Evolutionary conservation across 2,113 vertebrate genomes (phyloP).

Genomic region (Pelmatolapia mariae): DNA sequence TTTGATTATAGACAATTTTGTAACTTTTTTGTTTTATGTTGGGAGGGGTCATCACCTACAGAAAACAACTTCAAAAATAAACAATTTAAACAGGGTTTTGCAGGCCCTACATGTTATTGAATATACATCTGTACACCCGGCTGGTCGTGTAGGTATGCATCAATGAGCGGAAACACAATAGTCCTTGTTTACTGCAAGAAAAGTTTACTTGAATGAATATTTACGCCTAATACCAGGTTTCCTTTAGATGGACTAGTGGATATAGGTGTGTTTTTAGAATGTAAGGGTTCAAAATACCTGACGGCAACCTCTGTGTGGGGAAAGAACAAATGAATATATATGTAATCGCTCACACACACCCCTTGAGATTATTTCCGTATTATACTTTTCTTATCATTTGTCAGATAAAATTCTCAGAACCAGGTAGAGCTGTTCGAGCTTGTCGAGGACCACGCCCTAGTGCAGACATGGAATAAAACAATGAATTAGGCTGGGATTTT

Average conservation of each 20-base stretch:
- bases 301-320: not conserved
- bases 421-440: not conserved
- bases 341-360: not conserved
- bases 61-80: constrained; percentile 73
- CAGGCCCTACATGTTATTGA: constrained; percentile 64
- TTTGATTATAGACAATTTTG: constrained; percentile 78
- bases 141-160: not conserved
- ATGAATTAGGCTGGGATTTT: not conserved
- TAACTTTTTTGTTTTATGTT: constrained; percentile 75
- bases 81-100: constrained; percentile 70
- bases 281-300: not conserved
- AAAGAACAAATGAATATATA: not conserved
- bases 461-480: not conserved
- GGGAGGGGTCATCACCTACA: constrained; percentile 69
- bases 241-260: not conserved
- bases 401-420: not conserved
- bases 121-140: not conserved
- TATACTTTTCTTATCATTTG: not conserved
- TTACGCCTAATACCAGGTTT: not conserved
- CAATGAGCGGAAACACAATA: not conserved
- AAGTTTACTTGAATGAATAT: not conserved
- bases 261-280: not conserved
- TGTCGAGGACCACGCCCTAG: not conserved
- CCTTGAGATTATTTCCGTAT: not conserved
- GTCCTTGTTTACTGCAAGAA: not conserved